A percentile compares a stretch with the other conserved stretches of the same genome.
These are phyloP conservation scores for Tricholauxania praeusta DNA, from an alignment of 2,888 invertebrate genomes.

Conservation along the genomic window DNA sequence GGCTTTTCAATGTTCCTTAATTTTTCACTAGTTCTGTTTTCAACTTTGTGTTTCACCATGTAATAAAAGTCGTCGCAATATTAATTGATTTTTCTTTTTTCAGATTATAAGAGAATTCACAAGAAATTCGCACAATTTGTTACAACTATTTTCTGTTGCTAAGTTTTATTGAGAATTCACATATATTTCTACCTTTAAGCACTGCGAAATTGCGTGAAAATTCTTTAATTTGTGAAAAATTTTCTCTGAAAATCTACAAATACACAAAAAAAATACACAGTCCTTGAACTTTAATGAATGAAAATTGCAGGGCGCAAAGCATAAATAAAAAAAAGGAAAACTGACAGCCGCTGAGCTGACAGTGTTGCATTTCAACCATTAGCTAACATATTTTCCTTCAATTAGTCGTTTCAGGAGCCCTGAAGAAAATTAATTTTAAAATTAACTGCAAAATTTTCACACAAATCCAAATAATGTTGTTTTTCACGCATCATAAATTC, in stretches of 20 bases:
- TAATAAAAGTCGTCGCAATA: no score
- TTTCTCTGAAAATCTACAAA: conserved; percentile 30
- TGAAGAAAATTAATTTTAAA: no score
- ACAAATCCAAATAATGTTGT: no score
- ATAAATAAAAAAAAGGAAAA: conserved; percentile 18
- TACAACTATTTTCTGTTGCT: neutral
- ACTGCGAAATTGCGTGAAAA: neutral
- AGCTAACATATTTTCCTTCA: neutral
- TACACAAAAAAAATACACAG: conserved; percentile 25
- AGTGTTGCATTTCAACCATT: conserved; percentile 35
- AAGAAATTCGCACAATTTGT: no score
- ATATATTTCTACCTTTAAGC: neutral
- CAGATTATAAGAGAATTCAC: neutral
- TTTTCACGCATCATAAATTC: no score
- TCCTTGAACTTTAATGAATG: conserved; percentile 50
- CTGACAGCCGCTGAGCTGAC: conserved; percentile 34
- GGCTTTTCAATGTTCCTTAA: neutral
- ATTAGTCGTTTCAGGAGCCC: no score
- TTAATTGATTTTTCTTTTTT: neutral
- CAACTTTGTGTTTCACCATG: neutral
- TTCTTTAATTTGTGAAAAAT: conserved; percentile 2
- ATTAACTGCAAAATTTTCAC: no score
- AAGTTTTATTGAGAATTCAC: neutral
- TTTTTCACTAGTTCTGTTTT: neutral
- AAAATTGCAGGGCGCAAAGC: conserved; percentile 36